Evolutionary conservation across 1,140 invertebrate genomes (phyloP), one percentile per base, ranked within the genome.

Genomic region (Dufourea novaeangliae): DNA sequence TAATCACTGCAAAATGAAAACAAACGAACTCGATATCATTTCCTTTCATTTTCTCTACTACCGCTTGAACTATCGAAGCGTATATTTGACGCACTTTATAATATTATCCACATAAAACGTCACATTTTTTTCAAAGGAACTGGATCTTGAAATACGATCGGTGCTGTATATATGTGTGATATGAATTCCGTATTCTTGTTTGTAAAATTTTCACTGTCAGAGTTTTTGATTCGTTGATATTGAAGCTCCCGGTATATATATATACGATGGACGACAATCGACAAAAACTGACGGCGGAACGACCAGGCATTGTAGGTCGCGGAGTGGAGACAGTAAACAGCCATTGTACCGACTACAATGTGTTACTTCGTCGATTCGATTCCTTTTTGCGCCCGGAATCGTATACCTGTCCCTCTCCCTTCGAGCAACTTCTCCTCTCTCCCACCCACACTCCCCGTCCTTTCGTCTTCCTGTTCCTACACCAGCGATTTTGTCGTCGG

Each of bases 261-360:
- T 37, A 41, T 63, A 62, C 37, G 37, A 79, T 75, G 82, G 84
- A 84, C 79, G 84, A 85, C 82, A 90, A 89, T 90, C 85, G 89
- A 89, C 87, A 90, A 90, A 90, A 91, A 90, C 88, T 90, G 89
- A 90, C 90, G 85, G 84, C 85, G 86, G 82, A 89, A 84, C 86
- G 88, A 86, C 78, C 86, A 67, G 76, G 81, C 80, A 90, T 91
- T 91, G 89, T 91, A 75, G 82, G 78, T 83, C 80, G 66, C 84
- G 85, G 82, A 90, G 86, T 87, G 88, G 87, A 91, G 89, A 91
- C 89, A 91, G 88, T 90, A 91, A 92, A 92, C 90, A 91, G 89
- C 79, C 72, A 82, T 86, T 85, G 84, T 85, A 54, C 57, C 37
- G 44, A 62, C 59, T 52, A 82, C 72, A 85, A 82, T 85, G 84